Evolutionary conservation across 1,140 invertebrate species (phyloP).

Genomic region (Papilio polytes): DNA sequence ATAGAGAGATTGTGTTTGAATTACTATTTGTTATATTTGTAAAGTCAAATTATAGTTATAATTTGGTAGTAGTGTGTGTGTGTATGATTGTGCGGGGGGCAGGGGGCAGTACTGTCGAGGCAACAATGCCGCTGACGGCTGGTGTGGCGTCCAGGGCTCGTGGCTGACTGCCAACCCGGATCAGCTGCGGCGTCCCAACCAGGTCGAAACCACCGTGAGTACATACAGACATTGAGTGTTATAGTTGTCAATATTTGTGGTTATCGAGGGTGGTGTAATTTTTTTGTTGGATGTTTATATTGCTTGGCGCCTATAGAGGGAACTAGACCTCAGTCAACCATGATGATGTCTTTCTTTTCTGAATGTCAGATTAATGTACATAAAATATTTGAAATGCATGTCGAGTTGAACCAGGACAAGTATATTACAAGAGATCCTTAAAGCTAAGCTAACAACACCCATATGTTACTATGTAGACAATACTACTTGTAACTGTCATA

Average conservation of each 20-base stretch:
- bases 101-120: conserved; percentile 58
- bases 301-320: too few species aligned
- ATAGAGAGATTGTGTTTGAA: background rate
- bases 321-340: too few species aligned
- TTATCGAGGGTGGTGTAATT: too few species aligned
- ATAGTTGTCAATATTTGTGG: background rate
- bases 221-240: background rate
- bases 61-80: conserved; percentile 19
- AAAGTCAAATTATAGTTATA: too few species aligned
- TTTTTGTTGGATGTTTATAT: background rate
- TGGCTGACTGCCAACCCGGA: conserved; percentile 22
- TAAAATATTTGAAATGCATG: too few species aligned
- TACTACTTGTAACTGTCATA: too few species aligned
- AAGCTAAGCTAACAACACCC: too few species aligned
- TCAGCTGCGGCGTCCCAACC: background rate
- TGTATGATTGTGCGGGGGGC: conserved; percentile 55
- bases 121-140: conserved; percentile 63
- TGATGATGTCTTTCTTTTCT: too few species aligned
- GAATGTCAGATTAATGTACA: too few species aligned
- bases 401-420: too few species aligned
- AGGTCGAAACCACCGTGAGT: conserved; percentile 13
- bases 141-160: conserved; percentile 35
- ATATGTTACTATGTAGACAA: too few species aligned
- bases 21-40: background rate
- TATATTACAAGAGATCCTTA: too few species aligned